Conservation (phyloP, 2,797 vertebrate species). For the Rallus crepitans region DNA sequence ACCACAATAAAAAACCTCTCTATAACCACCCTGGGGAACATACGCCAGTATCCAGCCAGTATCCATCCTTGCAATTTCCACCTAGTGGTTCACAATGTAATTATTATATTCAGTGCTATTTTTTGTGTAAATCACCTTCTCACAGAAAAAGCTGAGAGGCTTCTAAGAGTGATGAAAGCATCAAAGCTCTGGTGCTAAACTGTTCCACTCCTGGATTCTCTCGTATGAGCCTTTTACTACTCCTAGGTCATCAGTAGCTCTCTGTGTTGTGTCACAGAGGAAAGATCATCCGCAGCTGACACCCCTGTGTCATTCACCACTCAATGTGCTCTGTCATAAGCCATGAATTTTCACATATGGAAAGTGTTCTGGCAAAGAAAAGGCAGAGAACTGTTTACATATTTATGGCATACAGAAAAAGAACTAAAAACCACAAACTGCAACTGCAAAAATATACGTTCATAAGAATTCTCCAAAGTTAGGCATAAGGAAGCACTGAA, state of each 20-base stretch:
- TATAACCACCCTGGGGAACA: not conserved
- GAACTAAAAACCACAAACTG: not conserved
- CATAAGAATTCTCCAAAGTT: not conserved
- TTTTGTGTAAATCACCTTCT: not conserved
- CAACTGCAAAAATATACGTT: not conserved
- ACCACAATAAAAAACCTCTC: not conserved
- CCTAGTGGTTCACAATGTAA: not conserved
- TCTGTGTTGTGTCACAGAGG: not conserved
- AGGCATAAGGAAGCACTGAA: not conserved
- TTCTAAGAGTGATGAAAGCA: not conserved
- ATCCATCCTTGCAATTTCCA: not conserved
- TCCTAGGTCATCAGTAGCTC: not conserved
- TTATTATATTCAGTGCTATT: not conserved
- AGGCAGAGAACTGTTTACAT: not conserved
- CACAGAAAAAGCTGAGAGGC: not conserved
- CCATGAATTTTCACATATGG: not conserved
- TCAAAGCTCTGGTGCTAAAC: not conserved
- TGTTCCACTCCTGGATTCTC: not conserved
- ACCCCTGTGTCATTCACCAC: not conserved
- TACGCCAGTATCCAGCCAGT: not conserved
- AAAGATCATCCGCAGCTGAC: not conserved
- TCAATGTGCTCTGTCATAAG: fast-evolving
- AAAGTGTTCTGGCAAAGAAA: not conserved
- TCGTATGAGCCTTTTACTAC: not conserved
- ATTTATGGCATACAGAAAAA: not conserved